phyloP scores from a whole-genome alignment of 1,140 invertebrate species.

The Carcinoscorpius rotundicauda region DNA sequence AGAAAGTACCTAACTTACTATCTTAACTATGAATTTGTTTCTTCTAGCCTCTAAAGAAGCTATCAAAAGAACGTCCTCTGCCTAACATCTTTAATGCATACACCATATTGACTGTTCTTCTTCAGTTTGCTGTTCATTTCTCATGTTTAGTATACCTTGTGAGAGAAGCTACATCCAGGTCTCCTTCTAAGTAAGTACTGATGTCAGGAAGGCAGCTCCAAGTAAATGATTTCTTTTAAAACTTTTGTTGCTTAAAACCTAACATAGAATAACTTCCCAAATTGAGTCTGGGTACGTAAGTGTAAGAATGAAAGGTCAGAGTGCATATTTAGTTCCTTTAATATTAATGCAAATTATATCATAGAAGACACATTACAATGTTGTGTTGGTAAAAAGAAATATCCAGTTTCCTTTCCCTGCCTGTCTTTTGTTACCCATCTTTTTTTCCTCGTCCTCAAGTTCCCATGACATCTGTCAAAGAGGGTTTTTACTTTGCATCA shows the following conservation, averaged over 20 bases:
- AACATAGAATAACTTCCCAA: no score
- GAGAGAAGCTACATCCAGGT: conserved; percentile 46
- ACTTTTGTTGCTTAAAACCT: no score
- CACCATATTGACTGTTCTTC: conserved; percentile 85
- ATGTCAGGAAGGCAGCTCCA: background rate
- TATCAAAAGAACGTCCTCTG: conserved; percentile 87
- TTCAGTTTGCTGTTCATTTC: conserved; percentile 95
- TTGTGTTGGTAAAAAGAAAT: no score
- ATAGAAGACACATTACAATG: no score
- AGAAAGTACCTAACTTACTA: conserved; percentile 3
- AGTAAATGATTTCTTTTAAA: no score
- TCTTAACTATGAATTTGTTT: conserved; percentile 21
- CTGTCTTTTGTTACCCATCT: no score
- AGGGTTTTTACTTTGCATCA: no score
- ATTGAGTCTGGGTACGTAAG: background rate
- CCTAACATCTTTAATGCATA: conserved; percentile 99
- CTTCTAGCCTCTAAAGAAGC: conserved; percentile 72
- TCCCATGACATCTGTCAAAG: no score
- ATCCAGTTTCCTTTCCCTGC: no score
- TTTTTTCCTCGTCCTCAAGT: no score
- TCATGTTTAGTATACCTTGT: conserved; percentile 80
- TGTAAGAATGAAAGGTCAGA: background rate
- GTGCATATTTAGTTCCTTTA: no score
- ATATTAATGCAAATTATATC: no score
- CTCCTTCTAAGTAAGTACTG: conserved; percentile 29